Base-by-base conservation (phyloP, 2,888 invertebrate species). In the Rhimphoctona megacephalus region DNA sequence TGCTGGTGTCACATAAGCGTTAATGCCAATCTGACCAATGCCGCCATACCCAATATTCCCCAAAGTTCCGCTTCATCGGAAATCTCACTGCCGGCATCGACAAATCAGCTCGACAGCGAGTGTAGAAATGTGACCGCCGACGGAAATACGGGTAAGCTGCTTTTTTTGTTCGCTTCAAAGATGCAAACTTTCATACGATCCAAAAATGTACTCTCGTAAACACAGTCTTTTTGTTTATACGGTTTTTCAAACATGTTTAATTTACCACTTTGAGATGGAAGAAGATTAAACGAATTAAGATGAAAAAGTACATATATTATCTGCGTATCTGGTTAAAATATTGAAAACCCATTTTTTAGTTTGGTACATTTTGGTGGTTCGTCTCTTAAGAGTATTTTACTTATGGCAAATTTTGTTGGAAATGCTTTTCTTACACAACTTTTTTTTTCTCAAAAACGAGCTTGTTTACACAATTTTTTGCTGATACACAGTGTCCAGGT, bases 41-140 rank as follows among this genome's bases (percentile, higher is more conserved):
- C 94, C 93, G 90, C 94, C 87, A 93, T 92, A 93, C 94, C 94
- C 87, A 94, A 94, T 87, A 94, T 93, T 72, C 90, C 92, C 36
- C 90, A 89, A 85, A 91, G 90, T 90, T 88, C 92, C 79, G 90
- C 90, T 79, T 83, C 92, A 89, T 92, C 94, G 85, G 93, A 94
- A 88, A 91, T 94, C 88, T 92, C 94, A 90, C 92, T 94, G 89
- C 91, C 93, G 89, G 87, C 92, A 88, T 86, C 91, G 90, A 89
- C 90, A 36, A 89, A 90, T 83, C 90, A 89, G 72, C 90, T 90
- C 84, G 90, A 90, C 81, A 81, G 83, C 54, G 92, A 93, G 89
- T 93, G 93, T 89, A 92, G 92, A 89, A 94, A 94, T 91, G 90
- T 92, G 91, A 94, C 93, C 89, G 88, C 92, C 88, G 90, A 91